A percentile compares a stretch with the other conserved stretches of the same genome.
Evolutionary conservation across 2,888 invertebrate species (phyloP).

Genomic region (Nomada hirtipes): DNA sequence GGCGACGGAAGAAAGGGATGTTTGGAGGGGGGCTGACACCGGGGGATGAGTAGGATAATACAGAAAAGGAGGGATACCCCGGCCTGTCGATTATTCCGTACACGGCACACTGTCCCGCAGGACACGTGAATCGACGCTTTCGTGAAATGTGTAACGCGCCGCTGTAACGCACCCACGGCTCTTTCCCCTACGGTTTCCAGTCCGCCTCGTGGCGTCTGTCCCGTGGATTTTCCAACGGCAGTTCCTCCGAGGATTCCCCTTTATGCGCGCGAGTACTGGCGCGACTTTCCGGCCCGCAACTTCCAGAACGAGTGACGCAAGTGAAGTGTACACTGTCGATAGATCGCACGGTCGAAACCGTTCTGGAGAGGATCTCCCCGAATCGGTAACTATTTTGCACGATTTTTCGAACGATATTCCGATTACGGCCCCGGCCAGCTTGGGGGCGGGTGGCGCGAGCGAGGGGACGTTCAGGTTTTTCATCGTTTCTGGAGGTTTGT

Average conservation of each 20-base stretch:
- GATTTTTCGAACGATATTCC: neutral
- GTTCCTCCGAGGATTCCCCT: slow-evolving; percentile 25
- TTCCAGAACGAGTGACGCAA: slow-evolving; percentile 50
- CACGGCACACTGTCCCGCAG: slow-evolving; percentile 61
- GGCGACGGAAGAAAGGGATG: slow-evolving; percentile 29
- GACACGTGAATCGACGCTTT: slow-evolving; percentile 62
- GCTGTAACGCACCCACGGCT: slow-evolving; percentile 24
- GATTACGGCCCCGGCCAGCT: no score
- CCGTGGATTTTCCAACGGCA: neutral
- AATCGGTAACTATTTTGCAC: slow-evolving; percentile 24
- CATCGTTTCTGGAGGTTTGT: no score
- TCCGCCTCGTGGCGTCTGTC: neutral
- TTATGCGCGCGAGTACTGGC: slow-evolving; percentile 33
- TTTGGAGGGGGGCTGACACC: slow-evolving; percentile 22
- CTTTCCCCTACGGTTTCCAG: neutral
- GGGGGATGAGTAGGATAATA: slow-evolving; percentile 52
- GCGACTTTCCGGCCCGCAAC: slow-evolving; percentile 34
- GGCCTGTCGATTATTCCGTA: slow-evolving; percentile 60
- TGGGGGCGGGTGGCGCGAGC: no score
- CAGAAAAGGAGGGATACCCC: slow-evolving; percentile 64
- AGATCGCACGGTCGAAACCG: slow-evolving; percentile 10
- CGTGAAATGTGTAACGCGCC: slow-evolving; percentile 58
- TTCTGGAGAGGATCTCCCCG: neutral
- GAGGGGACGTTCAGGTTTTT: no score
- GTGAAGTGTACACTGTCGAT: slow-evolving; percentile 43